Conservation (phyloP, 2,888 invertebrate genomes). For the Cephonodes hylas region DNA sequence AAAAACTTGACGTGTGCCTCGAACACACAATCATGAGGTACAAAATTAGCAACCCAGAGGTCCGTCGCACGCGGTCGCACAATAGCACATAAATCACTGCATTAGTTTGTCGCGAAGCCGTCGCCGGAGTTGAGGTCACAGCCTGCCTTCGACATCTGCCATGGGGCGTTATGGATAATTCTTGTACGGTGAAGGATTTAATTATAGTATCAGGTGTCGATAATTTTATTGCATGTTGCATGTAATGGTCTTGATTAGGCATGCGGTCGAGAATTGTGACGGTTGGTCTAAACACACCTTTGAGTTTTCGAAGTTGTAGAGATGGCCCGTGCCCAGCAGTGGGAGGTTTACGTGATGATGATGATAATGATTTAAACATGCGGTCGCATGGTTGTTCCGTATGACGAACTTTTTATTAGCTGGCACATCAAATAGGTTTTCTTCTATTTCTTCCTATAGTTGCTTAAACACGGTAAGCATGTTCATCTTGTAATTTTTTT, state of each 20-base stretch:
- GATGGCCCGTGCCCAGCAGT: too few relatives aligned
- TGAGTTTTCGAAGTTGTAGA: too few relatives aligned
- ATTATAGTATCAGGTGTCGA: not conserved
- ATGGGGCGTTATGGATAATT: slow-evolving; percentile 25
- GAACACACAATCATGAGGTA: not conserved
- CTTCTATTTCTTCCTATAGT: too few relatives aligned
- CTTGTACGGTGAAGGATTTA: not conserved
- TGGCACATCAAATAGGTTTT: too few relatives aligned
- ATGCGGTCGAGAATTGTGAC: too few relatives aligned
- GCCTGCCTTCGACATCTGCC: slow-evolving; percentile 31
- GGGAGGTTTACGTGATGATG: too few relatives aligned
- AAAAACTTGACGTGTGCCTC: not conserved
- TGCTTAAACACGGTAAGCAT: too few relatives aligned
- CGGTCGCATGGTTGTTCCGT: too few relatives aligned
- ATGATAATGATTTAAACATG: too few relatives aligned
- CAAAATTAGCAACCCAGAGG: slow-evolving; percentile 8
- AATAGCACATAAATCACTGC: slow-evolving; percentile 59
- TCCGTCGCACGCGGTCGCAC: slow-evolving; percentile 42
- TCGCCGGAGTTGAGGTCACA: slow-evolving; percentile 35
- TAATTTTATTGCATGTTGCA: not conserved
- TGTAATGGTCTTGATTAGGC: not conserved
- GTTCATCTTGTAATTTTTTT: too few relatives aligned
- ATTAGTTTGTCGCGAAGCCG: slow-evolving; percentile 36
- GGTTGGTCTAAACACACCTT: too few relatives aligned
- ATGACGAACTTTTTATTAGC: too few relatives aligned